Conservation (phyloP, 1,140 invertebrate species). For the Neuroterus valhalla region DNA sequence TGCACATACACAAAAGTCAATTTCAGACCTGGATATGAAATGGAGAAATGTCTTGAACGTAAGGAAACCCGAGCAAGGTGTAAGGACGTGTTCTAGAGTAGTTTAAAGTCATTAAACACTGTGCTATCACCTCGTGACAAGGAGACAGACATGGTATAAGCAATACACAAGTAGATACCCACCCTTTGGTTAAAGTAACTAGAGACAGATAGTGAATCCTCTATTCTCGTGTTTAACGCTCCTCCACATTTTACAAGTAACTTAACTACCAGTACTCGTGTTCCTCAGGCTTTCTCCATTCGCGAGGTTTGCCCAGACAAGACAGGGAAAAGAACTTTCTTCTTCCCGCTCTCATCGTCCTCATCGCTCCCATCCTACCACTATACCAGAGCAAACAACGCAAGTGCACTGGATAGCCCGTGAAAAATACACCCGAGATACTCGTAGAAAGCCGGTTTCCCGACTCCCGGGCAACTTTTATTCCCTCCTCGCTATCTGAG, state of each 20-base stretch:
- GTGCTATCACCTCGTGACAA: too few relatives aligned
- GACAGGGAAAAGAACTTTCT: conserved; percentile 39
- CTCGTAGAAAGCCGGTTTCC: conserved; percentile 51
- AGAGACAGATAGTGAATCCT: conserved; percentile 27
- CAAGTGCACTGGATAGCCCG: conserved; percentile 49
- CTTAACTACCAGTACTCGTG: conserved; percentile 28
- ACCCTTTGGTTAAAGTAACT: too few relatives aligned
- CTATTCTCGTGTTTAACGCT: conserved; percentile 28
- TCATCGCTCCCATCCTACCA: too few relatives aligned
- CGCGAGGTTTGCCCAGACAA: conserved; percentile 45
- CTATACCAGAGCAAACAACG: conserved; percentile 49
- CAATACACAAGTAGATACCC: too few relatives aligned
- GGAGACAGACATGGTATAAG: too few relatives aligned
- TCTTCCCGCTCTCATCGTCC: not conserved
- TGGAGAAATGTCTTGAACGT: too few relatives aligned
- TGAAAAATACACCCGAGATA: conserved; percentile 61
- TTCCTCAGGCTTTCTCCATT: conserved; percentile 22
- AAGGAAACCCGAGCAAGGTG: too few relatives aligned
- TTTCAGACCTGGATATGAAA: too few relatives aligned
- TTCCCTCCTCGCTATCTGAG: conserved; percentile 50
- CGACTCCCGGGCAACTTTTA: conserved; percentile 57
- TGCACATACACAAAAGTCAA: too few relatives aligned
- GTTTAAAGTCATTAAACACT: too few relatives aligned
- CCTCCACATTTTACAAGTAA: conserved; percentile 30
- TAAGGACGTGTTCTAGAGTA: too few relatives aligned